Conservation (phyloP, 2,113 vertebrate genomes). For the Heptranchias perlo region DNA sequence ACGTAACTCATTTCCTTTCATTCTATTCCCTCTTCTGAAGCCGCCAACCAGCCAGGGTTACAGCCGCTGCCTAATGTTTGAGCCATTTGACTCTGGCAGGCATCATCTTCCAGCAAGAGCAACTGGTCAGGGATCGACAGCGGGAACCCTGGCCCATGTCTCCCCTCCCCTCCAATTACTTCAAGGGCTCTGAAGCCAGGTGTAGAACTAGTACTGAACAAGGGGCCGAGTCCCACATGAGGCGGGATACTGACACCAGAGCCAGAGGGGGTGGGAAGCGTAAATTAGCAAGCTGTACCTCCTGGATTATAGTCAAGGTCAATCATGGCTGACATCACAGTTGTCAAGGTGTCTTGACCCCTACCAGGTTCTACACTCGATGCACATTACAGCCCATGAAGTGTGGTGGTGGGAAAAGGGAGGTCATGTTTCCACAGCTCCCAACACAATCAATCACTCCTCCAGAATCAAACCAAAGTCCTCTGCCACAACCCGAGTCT, state of each 20-base stretch:
- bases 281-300: background rate
- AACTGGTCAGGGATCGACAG: background rate
- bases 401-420: too few relatives aligned
- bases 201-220: background rate
- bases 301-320: too few relatives aligned
- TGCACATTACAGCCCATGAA: too few relatives aligned
- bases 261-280: background rate
- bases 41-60: too few relatives aligned
- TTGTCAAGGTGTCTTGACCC: background rate
- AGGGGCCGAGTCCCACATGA: background rate
- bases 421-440: too few relatives aligned
- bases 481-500: too few relatives aligned
- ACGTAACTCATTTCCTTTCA: too few relatives aligned
- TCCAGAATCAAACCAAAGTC: background rate
- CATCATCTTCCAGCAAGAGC: too few relatives aligned
- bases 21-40: too few relatives aligned
- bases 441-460: background rate
- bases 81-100: too few relatives aligned
- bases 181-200: background rate
- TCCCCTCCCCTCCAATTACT: background rate
- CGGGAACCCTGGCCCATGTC: background rate
- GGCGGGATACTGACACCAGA: background rate
- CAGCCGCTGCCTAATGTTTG: too few relatives aligned
- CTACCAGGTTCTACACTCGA: too few relatives aligned
- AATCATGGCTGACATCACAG: background rate